Evolutionary conservation across 2,888 invertebrate genomes (phyloP), one percentile per base, ranked within the genome.

Genomic region (Cheilosia grossa): DNA sequence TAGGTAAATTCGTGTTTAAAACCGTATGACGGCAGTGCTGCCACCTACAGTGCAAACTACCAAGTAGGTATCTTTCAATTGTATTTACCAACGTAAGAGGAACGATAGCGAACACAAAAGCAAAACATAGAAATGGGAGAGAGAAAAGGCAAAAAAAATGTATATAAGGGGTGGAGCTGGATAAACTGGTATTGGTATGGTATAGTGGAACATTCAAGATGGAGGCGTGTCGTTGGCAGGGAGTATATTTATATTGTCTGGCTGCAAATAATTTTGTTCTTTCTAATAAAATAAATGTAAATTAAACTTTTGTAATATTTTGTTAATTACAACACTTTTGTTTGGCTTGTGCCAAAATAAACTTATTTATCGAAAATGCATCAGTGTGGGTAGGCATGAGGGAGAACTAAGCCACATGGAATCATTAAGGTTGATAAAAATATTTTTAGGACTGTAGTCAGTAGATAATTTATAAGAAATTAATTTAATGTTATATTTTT

Each of bases 81-180:
- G 21, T 40, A 64, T 59, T 59, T 77, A 75, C 63, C 53, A 40
- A 30, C 21, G 5, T 19, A 70, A 75, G 21, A 44, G 49, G 47
- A 49, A 47, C 19, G 10, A 44, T 47, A 9, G 30, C 2, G 13
- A 49, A 70, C n/a, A 51, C 6, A 13, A 56, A 69, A 21, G 27
- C n/a, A 24, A 33, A 44, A 61, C 21, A 2, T 5, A 19, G 3
- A 19, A 9, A 37, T 19, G 13, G 21, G 17, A 44, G 40, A 54
- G 13, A 15, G 33, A 59, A 64, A 64, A 54, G 24, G 49, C 49
- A 17, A 40, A 4, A 40, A 49, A 19, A 40, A 13, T n/a, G 24
- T 24, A 37, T 33, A 17, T 21, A 64, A 4, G 33, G 51, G 82
- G 82, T 37, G 82, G 82, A 82, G 82, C 78, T 67, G 54, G 47